Conservation (phyloP, 1,140 invertebrate species). For the Andrena cerasifolii region DNA sequence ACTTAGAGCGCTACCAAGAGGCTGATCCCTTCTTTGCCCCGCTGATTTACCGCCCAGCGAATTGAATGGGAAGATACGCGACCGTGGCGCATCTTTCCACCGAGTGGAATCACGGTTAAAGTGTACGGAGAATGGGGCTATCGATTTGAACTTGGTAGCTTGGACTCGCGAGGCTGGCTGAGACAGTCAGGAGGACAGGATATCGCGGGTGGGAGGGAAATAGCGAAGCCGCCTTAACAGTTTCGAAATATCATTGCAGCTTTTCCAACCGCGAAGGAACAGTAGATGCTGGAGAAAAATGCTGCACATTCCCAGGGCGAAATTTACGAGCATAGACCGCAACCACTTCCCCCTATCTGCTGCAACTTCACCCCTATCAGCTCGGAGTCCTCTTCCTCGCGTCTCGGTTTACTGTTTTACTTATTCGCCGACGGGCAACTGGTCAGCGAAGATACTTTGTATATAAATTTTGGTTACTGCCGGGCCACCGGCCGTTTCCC, state of each 20-base stretch:
- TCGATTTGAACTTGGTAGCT: background rate
- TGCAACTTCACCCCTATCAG: slow-evolving; percentile 5
- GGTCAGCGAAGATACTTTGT: slow-evolving; percentile 79
- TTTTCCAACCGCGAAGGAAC: too few relatives aligned
- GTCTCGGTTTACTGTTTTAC: slow-evolving; percentile 76
- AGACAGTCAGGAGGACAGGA: background rate
- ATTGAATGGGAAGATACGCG: slow-evolving; percentile 37
- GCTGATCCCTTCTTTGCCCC: slow-evolving; percentile 39
- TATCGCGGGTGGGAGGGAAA: too few relatives aligned
- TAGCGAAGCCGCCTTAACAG: too few relatives aligned
- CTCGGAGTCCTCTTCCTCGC: slow-evolving; percentile 46
- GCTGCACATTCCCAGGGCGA: slow-evolving; percentile 51
- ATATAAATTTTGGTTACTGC: slow-evolving; percentile 79
- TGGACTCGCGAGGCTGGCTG: background rate
- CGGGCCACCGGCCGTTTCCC: slow-evolving; percentile 33
- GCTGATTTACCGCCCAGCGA: background rate
- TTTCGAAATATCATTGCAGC: too few relatives aligned
- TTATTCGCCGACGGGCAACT: slow-evolving; percentile 71
- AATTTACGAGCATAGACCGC: slow-evolving; percentile 78
- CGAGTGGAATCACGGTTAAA: slow-evolving; percentile 3
- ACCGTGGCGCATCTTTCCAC: background rate
- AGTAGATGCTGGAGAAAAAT: slow-evolving; percentile 53
- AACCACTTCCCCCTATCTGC: slow-evolving; percentile 48
- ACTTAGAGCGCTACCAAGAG: slow-evolving; percentile 43
- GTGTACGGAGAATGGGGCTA: background rate